Evolutionary conservation across 2,888 invertebrate genomes (phyloP).

Genomic region (Rhagonycha lutea): DNA sequence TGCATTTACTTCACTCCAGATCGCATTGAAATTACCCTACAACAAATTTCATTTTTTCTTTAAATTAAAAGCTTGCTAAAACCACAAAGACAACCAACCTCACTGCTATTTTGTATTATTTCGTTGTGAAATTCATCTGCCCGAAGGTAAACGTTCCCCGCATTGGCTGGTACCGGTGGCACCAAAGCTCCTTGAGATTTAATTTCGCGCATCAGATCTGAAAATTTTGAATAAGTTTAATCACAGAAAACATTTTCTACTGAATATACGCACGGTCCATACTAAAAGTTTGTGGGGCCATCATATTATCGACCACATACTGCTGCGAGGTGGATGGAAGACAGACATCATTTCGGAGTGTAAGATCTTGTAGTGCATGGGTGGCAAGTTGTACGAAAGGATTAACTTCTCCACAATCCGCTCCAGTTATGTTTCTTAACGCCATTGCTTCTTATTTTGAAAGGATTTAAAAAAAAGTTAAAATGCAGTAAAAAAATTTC

Average conservation of each 20-base stretch:
- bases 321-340: conserved; percentile 69
- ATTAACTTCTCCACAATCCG: conserved; percentile 93
- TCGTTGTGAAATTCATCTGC: conserved; percentile 57
- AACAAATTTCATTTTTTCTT: background rate
- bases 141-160: conserved; percentile 58
- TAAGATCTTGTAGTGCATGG: conserved; percentile 82
- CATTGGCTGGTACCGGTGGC: conserved; percentile 56
- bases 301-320: conserved; percentile 67
- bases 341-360: conserved; percentile 62
- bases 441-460: conserved; percentile 64
- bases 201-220: conserved; percentile 71
- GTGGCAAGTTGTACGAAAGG: conserved; percentile 83
- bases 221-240: conserved; percentile 12
- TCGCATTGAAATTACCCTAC: conserved; percentile 45
- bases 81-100: background rate
- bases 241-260: too few species aligned
- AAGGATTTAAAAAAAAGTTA: too few species aligned
- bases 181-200: conserved; percentile 59
- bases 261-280: conserved; percentile 67
- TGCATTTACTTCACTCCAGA: conserved; percentile 57
- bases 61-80: background rate
- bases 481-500: too few species aligned
- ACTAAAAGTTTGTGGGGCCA: conserved; percentile 77
- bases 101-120: background rate
- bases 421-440: conserved; percentile 84